Percentiles rank a stretch among this genome's conserved stretches.
Conservation (phyloP, 2,797 vertebrate species). For the Sarcoramphus papa region DNA sequence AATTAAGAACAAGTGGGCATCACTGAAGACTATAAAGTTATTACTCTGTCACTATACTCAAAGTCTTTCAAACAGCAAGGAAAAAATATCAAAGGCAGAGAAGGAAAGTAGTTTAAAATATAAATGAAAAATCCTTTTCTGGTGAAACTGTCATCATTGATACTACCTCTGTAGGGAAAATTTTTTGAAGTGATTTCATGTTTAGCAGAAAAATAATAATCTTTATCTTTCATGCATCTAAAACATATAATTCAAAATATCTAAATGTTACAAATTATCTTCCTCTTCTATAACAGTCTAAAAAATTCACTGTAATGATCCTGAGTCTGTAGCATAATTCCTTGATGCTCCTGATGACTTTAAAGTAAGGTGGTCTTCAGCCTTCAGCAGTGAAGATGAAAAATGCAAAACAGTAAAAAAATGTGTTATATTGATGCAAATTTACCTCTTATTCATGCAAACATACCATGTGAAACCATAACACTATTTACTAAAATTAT, state of each 20-base stretch:
- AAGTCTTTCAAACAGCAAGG: background rate
- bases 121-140: background rate
- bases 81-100: background rate
- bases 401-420: background rate
- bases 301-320: background rate
- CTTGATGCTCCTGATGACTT: background rate
- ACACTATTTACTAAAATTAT: background rate
- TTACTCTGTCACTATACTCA: background rate
- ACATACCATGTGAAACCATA: background rate
- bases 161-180: background rate
- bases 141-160: background rate
- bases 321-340: background rate
- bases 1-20: background rate
- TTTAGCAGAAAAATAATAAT: background rate
- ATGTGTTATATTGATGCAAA: accelerated
- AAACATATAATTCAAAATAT: background rate
- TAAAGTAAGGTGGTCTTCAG: background rate
- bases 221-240: background rate
- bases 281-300: background rate
- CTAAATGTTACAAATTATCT: background rate
- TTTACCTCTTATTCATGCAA: background rate
- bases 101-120: background rate
- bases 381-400: background rate
- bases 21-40: background rate
- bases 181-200: background rate